A percentile compares a stretch with the other conserved stretches of the same genome.
phyloP scores from a whole-genome alignment of 2,113 vertebrate species.

The Macrotus californicus region DNA sequence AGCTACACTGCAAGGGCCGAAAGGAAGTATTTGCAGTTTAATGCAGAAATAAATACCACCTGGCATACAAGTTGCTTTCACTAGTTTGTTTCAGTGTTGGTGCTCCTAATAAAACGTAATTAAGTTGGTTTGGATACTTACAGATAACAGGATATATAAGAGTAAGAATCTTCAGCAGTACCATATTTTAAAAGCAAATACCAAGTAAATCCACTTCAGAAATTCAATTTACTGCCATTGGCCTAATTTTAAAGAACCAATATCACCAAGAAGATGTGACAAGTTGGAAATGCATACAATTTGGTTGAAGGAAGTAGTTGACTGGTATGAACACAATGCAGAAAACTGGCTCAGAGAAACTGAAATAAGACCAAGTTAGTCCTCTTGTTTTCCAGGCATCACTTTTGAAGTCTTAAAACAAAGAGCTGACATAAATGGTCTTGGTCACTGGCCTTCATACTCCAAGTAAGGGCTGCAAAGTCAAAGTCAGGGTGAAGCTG shows the following conservation, averaged over 20 bases:
- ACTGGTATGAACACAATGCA: neutral
- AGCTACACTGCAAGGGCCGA: slow-evolving; percentile 79
- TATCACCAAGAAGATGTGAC: slow-evolving; percentile 38
- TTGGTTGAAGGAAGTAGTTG: slow-evolving; percentile 35
- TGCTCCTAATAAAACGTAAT: slow-evolving; percentile 79
- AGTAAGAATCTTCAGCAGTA: slow-evolving; percentile 31
- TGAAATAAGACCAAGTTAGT: neutral
- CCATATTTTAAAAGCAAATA: slow-evolving; percentile 45
- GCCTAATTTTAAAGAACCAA: neutral
- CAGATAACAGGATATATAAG: slow-evolving; percentile 69
- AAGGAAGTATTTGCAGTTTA: slow-evolving; percentile 79
- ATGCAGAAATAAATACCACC: slow-evolving; percentile 79
- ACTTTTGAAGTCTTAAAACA: neutral
- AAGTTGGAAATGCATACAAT: slow-evolving; percentile 22
- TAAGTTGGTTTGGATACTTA: slow-evolving; percentile 78
- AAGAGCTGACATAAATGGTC: neutral
- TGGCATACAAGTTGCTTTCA: slow-evolving; percentile 71
- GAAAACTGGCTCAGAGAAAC: neutral
- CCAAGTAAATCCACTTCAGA: slow-evolving; percentile 46
- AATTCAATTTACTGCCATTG: slow-evolving; percentile 48
- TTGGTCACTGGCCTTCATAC: neutral
- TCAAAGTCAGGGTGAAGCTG: neutral
- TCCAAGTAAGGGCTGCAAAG: neutral
- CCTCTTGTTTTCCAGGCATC: neutral
- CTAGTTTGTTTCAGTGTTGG: slow-evolving; percentile 78